Evolutionary conservation across 2,888 invertebrate species (phyloP), one percentile per base, ranked within the genome.

Genomic region (Neoaliturus tenellus): DNA sequence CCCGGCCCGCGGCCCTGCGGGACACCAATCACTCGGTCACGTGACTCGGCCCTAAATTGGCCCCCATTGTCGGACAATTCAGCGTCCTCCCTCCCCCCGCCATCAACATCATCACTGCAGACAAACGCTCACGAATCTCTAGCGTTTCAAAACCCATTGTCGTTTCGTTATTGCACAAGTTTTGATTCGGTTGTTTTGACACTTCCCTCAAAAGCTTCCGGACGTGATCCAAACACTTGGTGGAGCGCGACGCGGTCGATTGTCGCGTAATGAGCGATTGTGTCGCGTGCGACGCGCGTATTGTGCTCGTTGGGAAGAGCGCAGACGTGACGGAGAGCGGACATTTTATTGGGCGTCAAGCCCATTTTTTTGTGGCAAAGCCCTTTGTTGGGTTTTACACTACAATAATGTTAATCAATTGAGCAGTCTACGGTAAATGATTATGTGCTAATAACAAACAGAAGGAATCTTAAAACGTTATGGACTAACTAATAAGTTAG

Each of bases 21-120:
- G 48, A 75, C 75, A 48, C 75, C 75, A 75, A 75, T 75, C 48
- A 75, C 48, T 20, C 8, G n/a, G 44, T 75, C 75, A 75, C 75
- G 75, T 75, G 75, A 75, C 48, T 28, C 6, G 14, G 25, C n/a
- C 28, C 75, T 41, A 75, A 75, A 75, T 75, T 75, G 75, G 75
- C 28, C 75, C 44, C 75, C 48, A 75, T 75, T 75, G 75, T 75
- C 75, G 48, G 48, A 6, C 44, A 4, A 73, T 41, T 41, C 75
- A 17, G 44, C 48, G 2, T 41, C 17, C 41, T 39, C 6, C 17
- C 75, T 14, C 48, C 20, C 48, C 28, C 8, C 48, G n/a, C 17
- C n/a, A n/a, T n/a, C n/a, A n/a, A n/a, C n/a, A n/a, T n/a, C n/a
- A n/a, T n/a, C 8, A 31, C 41, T 31, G 31, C n/a, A n/a, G n/a